Evolutionary conservation across 2,888 invertebrate species (phyloP), one percentile per base, ranked within the genome.

Genomic region (Patella pellucida): DNA sequence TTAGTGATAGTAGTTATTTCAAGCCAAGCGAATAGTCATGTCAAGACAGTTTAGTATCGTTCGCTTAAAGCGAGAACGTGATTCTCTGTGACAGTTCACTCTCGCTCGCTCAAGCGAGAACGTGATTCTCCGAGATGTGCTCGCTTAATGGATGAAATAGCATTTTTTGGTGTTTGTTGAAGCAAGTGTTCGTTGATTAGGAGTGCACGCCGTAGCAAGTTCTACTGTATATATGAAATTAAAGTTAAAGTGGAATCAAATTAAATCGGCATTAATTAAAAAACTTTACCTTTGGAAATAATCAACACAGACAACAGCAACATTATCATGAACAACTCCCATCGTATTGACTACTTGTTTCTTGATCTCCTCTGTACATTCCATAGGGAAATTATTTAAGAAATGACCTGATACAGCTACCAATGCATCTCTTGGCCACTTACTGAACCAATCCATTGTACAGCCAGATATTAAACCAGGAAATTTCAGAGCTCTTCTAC

Each of bases 391-490:
- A 27, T 80, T 85, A 70, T 82, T 84, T 72, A 90, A 84, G 82
- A 89, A 89, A 79, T 90, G 89, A 68, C 83, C 84, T 9, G 89
- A 87, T 41, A 90, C 90, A 72, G 89, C 89, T 27, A 89, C 81
- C 69, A 90, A 81, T 41, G 90, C 90, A 83, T 90, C 90, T 69
- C 82, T 82, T 11, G 90, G 90, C 90, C 90, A 90, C 23, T 84
- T 81, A 75, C 84, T 85, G 79, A 90, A 91, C 90, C 90, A 91
- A 79, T 91, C 90, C 86, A 91, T 90, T 19, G 90, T 91, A 81
- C 90, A 91, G 56, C 91, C 90, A 56, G 90, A 90, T 27, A 90
- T 90, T 69, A 91, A 83, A 31, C 89, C 90, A 19, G 91, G 90
- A 78, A 91, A 91, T 79, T 90, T 90, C 71, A 91, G 80, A 15